Evolutionary conservation across 1,140 invertebrate species (phyloP).

Genomic region (Stratiolaelaps scimitus): DNA sequence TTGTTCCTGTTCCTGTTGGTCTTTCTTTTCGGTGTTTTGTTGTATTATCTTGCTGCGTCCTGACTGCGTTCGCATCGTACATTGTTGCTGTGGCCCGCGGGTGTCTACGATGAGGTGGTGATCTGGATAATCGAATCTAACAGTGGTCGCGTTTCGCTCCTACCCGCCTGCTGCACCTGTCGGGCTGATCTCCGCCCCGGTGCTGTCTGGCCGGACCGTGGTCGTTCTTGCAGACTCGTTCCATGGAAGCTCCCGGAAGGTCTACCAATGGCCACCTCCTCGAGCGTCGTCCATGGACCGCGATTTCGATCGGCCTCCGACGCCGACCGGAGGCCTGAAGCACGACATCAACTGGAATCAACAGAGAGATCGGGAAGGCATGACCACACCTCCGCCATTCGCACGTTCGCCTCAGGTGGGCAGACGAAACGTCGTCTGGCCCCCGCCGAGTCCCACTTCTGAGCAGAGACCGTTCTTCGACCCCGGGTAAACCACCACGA

Average conservation of each 20-base stretch:
- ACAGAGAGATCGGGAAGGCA: slow-evolving; percentile 11
- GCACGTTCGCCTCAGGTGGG: slow-evolving; percentile 14
- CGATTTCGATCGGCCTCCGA: neutral
- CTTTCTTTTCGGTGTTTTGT: no score
- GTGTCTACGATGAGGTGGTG: no score
- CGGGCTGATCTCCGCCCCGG: no score
- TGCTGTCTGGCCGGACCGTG: no score
- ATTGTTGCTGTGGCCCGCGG: no score
- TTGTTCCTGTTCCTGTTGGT: no score
- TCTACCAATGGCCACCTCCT: slow-evolving; percentile 20
- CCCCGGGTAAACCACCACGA: slow-evolving; percentile 2
- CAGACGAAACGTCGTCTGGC: slow-evolving; percentile 15
- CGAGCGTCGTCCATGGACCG: slow-evolving; percentile 7
- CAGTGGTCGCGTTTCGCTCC: no score
- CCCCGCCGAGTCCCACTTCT: slow-evolving; percentile 4
- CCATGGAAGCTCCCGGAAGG: slow-evolving; percentile 24
- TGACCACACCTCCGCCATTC: slow-evolving; percentile 26
- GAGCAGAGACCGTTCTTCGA: slow-evolving; percentile 9
- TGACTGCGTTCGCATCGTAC: no score
- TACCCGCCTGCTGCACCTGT: no score
- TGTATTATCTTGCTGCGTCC: no score
- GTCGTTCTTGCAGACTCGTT: slow-evolving; percentile 23
- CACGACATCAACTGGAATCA: slow-evolving; percentile 24
- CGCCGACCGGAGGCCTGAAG: slow-evolving; percentile 2
- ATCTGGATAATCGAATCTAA: no score